These are phyloP conservation scores for Trichoplusia ni DNA, from an alignment of 1,140 invertebrate genomes.

Conservation along the genomic window DNA sequence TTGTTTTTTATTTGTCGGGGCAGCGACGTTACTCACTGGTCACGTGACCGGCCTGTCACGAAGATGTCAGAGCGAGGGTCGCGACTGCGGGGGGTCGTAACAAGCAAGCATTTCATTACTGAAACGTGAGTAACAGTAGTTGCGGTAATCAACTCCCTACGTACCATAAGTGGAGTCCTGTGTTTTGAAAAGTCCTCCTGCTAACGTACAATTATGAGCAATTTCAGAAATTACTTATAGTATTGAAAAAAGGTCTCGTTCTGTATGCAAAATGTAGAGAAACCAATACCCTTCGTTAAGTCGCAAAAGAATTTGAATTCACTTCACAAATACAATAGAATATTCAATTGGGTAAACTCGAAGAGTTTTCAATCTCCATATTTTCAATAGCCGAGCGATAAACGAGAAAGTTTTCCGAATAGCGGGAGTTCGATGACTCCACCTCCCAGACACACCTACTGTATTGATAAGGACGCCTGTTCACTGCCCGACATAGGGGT, in stretches of 20 bases:
- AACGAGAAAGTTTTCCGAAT: conserved; percentile 5
- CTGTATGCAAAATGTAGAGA: no score
- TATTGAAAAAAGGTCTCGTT: no score
- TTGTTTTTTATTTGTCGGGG: conserved; percentile 2
- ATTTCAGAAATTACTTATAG: background rate
- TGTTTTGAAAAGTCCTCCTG: no score
- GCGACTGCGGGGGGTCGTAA: conserved; percentile 2
- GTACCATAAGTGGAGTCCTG: background rate
- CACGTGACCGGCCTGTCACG: conserved; percentile 26
- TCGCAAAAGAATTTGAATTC: background rate
- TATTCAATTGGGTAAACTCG: conserved; percentile 11
- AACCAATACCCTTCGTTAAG: no score
- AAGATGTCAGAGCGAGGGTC: conserved; percentile 18
- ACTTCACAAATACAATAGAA: background rate
- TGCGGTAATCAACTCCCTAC: background rate
- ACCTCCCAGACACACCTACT: conserved; percentile 15
- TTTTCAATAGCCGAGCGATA: background rate
- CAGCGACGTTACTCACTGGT: conserved; percentile 7
- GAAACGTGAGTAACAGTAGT: conserved; percentile 11
- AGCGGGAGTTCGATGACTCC: conserved; percentile 21
- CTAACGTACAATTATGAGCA: no score
- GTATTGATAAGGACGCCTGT: background rate
- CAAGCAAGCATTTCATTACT: conserved; percentile 19
- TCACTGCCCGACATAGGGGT: background rate
- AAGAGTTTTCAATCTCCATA: background rate